Evolutionary conservation across 1,140 invertebrate genomes (phyloP).

Genomic region (Trachymyrmex cornetzi): DNA sequence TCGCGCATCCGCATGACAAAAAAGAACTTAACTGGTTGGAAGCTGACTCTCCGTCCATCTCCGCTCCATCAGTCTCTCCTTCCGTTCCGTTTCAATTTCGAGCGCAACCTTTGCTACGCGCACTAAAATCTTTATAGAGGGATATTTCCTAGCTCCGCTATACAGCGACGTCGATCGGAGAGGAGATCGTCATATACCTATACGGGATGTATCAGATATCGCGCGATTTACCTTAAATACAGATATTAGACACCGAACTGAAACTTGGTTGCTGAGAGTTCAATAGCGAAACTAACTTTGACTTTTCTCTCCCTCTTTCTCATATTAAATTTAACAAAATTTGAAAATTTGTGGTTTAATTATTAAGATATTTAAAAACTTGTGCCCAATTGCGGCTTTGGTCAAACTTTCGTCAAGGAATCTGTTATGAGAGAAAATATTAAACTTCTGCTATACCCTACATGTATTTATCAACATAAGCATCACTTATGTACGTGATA

Average conservation of each 20-base stretch:
- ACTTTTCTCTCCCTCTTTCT: background rate
- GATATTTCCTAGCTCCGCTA: slow-evolving; percentile 41
- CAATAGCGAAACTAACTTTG: background rate
- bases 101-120: slow-evolving; percentile 28
- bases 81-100: slow-evolving; percentile 47
- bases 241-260: slow-evolving; percentile 33
- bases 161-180: slow-evolving; percentile 47
- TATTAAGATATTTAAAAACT: slow-evolving; percentile 26
- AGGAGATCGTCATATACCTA: background rate
- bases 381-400: slow-evolving; percentile 1
- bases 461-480: slow-evolving; percentile 64
- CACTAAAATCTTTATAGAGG: slow-evolving; percentile 68
- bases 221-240: slow-evolving; percentile 12
- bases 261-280: background rate
- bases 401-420: slow-evolving; percentile 26
- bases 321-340: slow-evolving; percentile 31
- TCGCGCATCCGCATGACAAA: background rate
- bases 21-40: slow-evolving; percentile 16
- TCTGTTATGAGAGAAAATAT: slow-evolving; percentile 29
- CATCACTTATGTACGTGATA: slow-evolving; percentile 45
- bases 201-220: slow-evolving; percentile 33
- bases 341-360: slow-evolving; percentile 29
- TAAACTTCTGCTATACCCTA: background rate
- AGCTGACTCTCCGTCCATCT: slow-evolving; percentile 1
- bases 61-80: background rate